Evolutionary conservation across 23 tunicate species (phyloP), one percentile per base, ranked within the genome.

Genomic region (Phallusia fumigata): DNA sequence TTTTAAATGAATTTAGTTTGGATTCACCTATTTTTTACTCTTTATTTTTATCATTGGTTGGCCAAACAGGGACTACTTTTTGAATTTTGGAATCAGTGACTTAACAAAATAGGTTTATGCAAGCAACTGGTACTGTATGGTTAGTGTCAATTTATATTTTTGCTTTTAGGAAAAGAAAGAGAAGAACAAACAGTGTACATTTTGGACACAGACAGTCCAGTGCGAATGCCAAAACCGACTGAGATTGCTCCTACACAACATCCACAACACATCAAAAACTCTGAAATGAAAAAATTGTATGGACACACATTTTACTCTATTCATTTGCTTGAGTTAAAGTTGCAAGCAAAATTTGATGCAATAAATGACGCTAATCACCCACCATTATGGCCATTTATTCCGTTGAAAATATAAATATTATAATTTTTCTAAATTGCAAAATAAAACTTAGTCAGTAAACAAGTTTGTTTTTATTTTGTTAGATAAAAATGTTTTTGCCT

Each of bases 371-470:
- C 28, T 3, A 58, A 24, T 58, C 69, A 58, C 28, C 28, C 69
- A 21, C 69, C 69, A 21, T 58, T 58, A 58, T 58, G 69, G 69
- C 69, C 69, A 58, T 22, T 58, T 58, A 58, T 58, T 58, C 28
- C 69, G 13, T 58, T 58, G 13, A 58, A 58, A 58, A 58, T 58
- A 21, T 58, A 58, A 24, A 5, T 58, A 13, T 15, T 51, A 13
- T 51, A 15, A 51, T 51, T 51, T 15, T 51, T n/a, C n/a, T n/a
- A n/a, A n/a, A n/a, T n/a, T n/a, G n/a, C n/a, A n/a, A n/a, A n/a
- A n/a, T n/a, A n/a, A n/a, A n/a, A n/a, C n/a, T n/a, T n/a, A n/a
- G n/a, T n/a, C 47, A 40, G 10, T 40, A 3, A 10, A 40, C 47
- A 40, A 40, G 10, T 40, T 40, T 40, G 47, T 40, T 40, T 40